phyloP scores from a whole-genome alignment of 2,888 invertebrate species.

The Meteorus cinctellus region DNA sequence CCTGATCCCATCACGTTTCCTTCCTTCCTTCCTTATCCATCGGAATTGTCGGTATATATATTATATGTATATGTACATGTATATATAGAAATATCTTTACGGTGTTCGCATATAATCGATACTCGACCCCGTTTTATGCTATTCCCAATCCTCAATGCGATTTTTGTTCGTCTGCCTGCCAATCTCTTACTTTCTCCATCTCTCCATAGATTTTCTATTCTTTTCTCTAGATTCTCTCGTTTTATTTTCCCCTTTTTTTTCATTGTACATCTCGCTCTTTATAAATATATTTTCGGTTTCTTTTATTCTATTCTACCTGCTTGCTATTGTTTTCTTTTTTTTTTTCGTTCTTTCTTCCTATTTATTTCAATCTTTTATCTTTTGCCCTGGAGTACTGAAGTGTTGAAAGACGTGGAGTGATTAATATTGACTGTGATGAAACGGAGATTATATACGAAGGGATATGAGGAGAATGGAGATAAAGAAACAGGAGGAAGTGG shows the following conservation, averaged over 20 bases:
- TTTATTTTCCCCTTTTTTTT: slow-evolving; percentile 19
- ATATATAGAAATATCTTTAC: slow-evolving; percentile 20
- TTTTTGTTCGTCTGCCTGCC: slow-evolving; percentile 2
- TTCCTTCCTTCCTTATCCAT: slow-evolving; percentile 40
- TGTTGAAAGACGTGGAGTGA: not conserved
- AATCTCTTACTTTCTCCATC: slow-evolving; percentile 33
- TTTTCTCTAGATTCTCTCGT: not conserved
- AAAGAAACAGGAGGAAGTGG: not conserved
- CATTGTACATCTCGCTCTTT: not conserved
- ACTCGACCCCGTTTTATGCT: slow-evolving; percentile 34
- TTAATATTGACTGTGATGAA: slow-evolving; percentile 33
- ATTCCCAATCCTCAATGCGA: slow-evolving; percentile 32
- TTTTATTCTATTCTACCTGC: not conserved
- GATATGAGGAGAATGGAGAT: not conserved
- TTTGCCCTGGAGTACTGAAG: not conserved
- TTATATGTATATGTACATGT: not conserved
- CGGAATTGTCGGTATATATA: not conserved
- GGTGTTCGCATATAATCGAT: slow-evolving; percentile 42
- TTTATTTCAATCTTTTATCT: not conserved
- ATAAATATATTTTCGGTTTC: not conserved
- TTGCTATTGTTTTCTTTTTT: not conserved
- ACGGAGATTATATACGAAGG: not conserved
- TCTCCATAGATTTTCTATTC: not conserved
- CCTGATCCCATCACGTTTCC: slow-evolving; percentile 38
- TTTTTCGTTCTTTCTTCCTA: not conserved